These are phyloP conservation scores for Cynopterus brachyotis DNA, from an alignment of 2,113 vertebrate genomes.

Conservation along the genomic window DNA sequence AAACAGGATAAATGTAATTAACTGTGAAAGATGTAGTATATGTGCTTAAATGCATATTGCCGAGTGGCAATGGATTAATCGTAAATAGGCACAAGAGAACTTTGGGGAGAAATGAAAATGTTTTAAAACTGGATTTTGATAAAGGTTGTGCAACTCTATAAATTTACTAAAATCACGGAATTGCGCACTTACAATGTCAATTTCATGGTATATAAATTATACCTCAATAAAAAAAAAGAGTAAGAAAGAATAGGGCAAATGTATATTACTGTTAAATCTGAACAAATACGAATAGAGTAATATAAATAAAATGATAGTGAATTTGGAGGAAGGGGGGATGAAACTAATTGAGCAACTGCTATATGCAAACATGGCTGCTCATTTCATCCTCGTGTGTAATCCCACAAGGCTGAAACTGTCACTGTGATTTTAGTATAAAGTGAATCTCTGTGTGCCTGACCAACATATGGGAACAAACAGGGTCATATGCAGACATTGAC, in stretches of 20 bases:
- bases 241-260: background rate
- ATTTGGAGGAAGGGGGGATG: background rate
- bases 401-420: background rate
- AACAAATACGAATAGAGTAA: background rate
- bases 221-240: background rate
- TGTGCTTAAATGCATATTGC: background rate
- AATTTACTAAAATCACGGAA: background rate
- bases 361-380: background rate
- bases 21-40: background rate
- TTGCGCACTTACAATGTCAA: background rate
- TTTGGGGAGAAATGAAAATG: background rate
- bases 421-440: background rate
- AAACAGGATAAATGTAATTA: background rate
- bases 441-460: background rate
- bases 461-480: background rate
- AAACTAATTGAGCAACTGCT: background rate
- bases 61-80: background rate
- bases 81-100: background rate
- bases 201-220: background rate
- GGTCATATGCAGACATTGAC: background rate
- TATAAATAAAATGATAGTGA: background rate
- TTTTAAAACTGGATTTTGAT: conserved; percentile 4
- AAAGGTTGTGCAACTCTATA: background rate
- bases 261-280: background rate
- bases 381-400: background rate